Base-by-base conservation (phyloP, 2,797 vertebrate genomes). In the Neosilurus mollespiculum region DNA sequence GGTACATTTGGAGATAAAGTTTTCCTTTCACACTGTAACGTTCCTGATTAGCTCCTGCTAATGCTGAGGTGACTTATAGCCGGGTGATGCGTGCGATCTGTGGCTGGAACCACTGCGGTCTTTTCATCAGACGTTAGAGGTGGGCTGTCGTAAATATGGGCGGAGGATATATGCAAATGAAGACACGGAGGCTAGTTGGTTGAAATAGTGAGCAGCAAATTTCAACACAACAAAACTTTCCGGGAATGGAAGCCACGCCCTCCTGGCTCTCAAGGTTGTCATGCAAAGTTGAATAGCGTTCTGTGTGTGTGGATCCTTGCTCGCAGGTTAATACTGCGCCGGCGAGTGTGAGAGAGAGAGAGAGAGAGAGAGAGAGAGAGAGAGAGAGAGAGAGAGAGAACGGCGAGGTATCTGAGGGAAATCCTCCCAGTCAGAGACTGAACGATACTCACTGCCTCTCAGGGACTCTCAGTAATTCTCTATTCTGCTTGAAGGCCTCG, bases 401-500 rank as follows among this genome's bases (percentile, higher is more conserved):
- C 66, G 22, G 2, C 20, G 20, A 34, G 0, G 7, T 49, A 22
- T 22, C 37, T 20, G 67, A 14, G 67, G 12, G 3, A n/a, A 70
- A 24, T n/a, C n/a, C n/a, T n/a, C n/a, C n/a, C n/a, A n/a, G n/a
- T n/a, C n/a, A 79, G 24, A 37, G 2, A 8, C 11, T 26, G 51
- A n/a, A 18, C 24, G 70, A 34, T 15, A 14, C 54, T 69, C 18
- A 2, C 34, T 71, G 75, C 59, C 12, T 85, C 81, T 67, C 49
- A 16, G 61, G 43, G 58, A 30, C 77, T n/a, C n/a, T n/a, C n/a
- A n/a, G n/a, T n/a, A n/a, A 75, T 80, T 62, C 62, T 20, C 15
- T 61, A 72, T 61, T 85, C 67, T 43, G 69, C 80, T 69, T 86
- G 84, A 86, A 83, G 81, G 64, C 61, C 56, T 66, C 59, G 1